Base-by-base conservation (phyloP, 2,888 invertebrate genomes). In the Stenchaetothrips biformis region DNA sequence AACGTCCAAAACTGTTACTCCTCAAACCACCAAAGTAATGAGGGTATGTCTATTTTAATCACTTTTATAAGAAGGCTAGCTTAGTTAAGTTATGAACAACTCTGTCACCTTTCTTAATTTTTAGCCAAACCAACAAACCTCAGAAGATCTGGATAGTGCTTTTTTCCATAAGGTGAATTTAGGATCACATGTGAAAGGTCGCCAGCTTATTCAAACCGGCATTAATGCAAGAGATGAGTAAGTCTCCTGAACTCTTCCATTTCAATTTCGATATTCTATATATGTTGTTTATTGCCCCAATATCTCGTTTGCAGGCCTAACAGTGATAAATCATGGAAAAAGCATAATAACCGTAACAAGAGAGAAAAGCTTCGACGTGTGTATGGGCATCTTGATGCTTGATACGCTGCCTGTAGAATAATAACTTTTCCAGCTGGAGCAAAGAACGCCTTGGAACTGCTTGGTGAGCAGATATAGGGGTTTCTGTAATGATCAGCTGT, bases 71-170 rank as follows among this genome's bases (percentile, higher is more conserved):
- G 37, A 4, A 37, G 37, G 37, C 4, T 2, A 37, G 37, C 37
- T 37, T 62, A 21, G 37, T 27, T 9, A 27, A 79, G 8, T 74
- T 62, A 1, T 53, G 21, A 16, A 62, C 11, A 25, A 59, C 81
- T 78, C 11, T 74, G 1, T 74, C 2, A 74, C 9, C 21, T 18
- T 74, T 49, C 48, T 77, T 79, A 21, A 59, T 47, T 82, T 83
- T 53, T 80, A 85, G 85, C 81, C 84, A 7, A 84, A 82, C 59
- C 85, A 84, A 83, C 83, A 84, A n/a, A 88, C 89, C 0, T 87
- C 88, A 1, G 88, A 88, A 81, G 91, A 91, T 82, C 85, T 93
- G 77, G 93, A 93, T 85, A 89, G 88, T 74, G 86, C 87, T 59
- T 93, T 93, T 85, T 93, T 93, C 83, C 85, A 87, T 78, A 84